Conservation (phyloP, 53 echinoderm and acorn worm species). For the Echinometra lucunter region DNA sequence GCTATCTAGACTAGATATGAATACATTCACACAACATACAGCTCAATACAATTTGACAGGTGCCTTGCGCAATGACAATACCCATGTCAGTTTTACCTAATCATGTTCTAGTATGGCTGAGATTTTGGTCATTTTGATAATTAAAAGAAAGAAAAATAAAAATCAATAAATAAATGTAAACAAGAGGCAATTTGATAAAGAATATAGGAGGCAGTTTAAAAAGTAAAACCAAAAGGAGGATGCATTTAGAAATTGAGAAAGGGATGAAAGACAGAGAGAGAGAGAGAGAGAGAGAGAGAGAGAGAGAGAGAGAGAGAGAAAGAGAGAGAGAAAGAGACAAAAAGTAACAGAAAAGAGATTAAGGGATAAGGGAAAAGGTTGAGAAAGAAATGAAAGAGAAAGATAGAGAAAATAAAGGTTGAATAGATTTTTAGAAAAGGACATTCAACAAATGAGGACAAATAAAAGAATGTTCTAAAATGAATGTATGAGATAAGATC, state of each 20-base stretch:
- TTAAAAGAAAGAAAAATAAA: background rate
- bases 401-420: background rate
- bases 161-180: background rate
- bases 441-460: background rate
- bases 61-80: background rate
- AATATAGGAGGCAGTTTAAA: background rate
- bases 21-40: background rate
- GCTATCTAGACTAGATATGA: slow-evolving; percentile 6
- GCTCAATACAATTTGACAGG: background rate
- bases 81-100: background rate
- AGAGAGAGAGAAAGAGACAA: background rate
- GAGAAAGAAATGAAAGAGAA: background rate
- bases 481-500: background rate
- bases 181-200: too few species aligned
- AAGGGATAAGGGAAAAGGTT: background rate
- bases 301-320: background rate
- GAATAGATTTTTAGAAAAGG: background rate
- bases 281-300: slow-evolving; percentile 2
- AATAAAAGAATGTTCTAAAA: background rate
- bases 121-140: background rate
- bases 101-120: background rate
- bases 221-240: background rate
- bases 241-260: background rate
- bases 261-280: background rate
- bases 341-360: background rate